phyloP scores from a whole-genome alignment of 2,888 invertebrate species.

The Lasioglossum marginatum region DNA sequence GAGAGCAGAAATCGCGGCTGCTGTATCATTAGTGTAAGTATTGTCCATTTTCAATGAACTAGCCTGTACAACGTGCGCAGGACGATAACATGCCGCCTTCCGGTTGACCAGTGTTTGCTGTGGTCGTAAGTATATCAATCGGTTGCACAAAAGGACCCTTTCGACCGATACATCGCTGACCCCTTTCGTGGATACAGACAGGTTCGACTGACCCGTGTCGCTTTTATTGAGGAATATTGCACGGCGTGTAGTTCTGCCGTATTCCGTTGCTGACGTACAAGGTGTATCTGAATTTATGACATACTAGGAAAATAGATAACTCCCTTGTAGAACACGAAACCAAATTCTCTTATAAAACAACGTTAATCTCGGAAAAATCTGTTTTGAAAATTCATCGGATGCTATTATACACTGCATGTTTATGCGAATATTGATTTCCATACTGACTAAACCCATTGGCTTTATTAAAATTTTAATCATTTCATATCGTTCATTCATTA shows the following conservation, averaged over 20 bases:
- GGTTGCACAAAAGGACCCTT: conserved; percentile 45
- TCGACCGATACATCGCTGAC: conserved; percentile 46
- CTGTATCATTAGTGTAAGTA: not conserved
- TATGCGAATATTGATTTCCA: not conserved
- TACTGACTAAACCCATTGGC: too few relatives aligned
- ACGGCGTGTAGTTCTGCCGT: conserved; percentile 28
- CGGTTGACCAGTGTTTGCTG: conserved; percentile 35
- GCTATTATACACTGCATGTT: not conserved
- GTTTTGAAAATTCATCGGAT: not conserved
- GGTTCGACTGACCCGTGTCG: conserved; percentile 56
- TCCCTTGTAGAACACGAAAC: not conserved
- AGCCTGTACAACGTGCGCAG: not conserved
- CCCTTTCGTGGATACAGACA: conserved; percentile 46
- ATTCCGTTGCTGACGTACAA: conserved; percentile 33
- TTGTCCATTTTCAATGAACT: conserved; percentile 14
- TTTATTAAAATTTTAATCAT: too few relatives aligned
- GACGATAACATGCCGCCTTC: conserved; percentile 24
- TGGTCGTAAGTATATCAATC: conserved; percentile 58
- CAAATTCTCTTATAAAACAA: not conserved
- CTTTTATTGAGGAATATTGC: conserved; percentile 60
- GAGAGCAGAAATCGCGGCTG: not conserved
- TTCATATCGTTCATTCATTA: too few relatives aligned
- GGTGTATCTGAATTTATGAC: not conserved
- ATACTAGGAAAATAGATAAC: not conserved
- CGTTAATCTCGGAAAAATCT: not conserved